phyloP scores from a whole-genome alignment of 1,140 invertebrate species.

The Centruroides vittatus region DNA sequence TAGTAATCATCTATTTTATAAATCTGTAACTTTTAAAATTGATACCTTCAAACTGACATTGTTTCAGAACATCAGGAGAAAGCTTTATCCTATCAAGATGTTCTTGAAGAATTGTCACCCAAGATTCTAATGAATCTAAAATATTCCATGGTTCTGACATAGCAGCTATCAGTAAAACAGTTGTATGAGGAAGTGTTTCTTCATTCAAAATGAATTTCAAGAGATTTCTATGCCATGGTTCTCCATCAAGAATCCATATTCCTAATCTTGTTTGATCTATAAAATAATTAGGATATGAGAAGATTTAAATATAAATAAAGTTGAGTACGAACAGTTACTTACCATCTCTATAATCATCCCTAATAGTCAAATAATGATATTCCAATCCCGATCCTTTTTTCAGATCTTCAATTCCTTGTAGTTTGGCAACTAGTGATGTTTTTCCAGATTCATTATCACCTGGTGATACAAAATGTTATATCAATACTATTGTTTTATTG shows the following conservation, averaged over 20 bases:
- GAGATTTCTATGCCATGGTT: constrained; percentile 78
- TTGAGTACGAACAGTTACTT: constrained; percentile 44
- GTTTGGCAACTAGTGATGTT: constrained; percentile 80
- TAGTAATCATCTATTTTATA: neutral
- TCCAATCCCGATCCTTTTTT: constrained; percentile 95
- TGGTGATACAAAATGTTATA: constrained; percentile 21
- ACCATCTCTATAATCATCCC: constrained; percentile 69
- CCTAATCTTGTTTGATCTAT: constrained; percentile 14
- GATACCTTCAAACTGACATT: constrained; percentile 21
- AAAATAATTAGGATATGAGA: no score
- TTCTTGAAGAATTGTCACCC: constrained; percentile 77
- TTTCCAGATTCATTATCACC: constrained; percentile 94
- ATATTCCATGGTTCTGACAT: constrained; percentile 96
- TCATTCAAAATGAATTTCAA: constrained; percentile 83
- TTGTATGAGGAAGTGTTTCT: constrained; percentile 77
- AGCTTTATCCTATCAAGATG: constrained; percentile 83
- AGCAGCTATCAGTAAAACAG: constrained; percentile 84
- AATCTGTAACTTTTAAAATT: neutral
- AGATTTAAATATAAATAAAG: constrained; percentile 22
- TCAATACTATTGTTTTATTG: no score
- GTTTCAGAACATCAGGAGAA: constrained; percentile 42
- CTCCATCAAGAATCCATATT: constrained; percentile 65
- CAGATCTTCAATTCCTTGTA: constrained; percentile 68
- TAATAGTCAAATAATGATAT: constrained; percentile 95
- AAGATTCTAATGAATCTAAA: constrained; percentile 79